Percentiles rank a stretch among this genome's conserved stretches.
Evolutionary conservation across 2,113 vertebrate genomes (phyloP).

Genomic region (Asarcornis scutulata): DNA sequence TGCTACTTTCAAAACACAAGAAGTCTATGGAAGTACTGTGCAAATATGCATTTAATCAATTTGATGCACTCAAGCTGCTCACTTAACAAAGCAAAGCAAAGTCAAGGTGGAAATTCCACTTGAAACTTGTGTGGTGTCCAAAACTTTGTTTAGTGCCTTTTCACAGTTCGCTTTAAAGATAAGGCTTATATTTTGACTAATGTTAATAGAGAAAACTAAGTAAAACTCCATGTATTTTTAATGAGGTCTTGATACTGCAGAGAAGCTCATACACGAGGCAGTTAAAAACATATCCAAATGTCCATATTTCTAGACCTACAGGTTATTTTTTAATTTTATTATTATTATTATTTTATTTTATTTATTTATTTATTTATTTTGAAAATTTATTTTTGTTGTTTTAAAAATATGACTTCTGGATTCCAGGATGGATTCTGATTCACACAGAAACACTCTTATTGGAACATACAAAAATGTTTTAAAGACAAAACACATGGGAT

Average conservation of each 20-base stretch:
- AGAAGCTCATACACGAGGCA: neutral
- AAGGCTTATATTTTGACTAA: neutral
- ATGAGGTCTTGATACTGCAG: neutral
- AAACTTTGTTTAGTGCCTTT: neutral
- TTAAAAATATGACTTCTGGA: neutral
- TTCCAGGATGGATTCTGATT: neutral
- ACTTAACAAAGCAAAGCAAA: neutral
- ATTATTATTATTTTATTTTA: too few species aligned
- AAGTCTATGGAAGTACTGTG: neutral
- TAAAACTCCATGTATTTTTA: neutral
- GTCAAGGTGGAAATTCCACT: neutral
- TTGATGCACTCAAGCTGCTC: neutral
- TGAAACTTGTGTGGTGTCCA: neutral
- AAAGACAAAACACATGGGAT: neutral
- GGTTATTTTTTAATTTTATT: neutral
- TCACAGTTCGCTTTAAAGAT: neutral
- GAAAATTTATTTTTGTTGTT: too few species aligned
- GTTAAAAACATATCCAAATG: neutral
- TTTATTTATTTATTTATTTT: too few species aligned
- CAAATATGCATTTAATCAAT: neutral
- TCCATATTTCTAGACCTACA: neutral
- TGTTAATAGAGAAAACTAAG: neutral
- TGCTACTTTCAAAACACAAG: neutral
- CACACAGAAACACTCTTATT: neutral
- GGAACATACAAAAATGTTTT: neutral